Evolutionary conservation across 2,797 vertebrate species (phyloP).

Genomic region (Choloepus didactylus): DNA sequence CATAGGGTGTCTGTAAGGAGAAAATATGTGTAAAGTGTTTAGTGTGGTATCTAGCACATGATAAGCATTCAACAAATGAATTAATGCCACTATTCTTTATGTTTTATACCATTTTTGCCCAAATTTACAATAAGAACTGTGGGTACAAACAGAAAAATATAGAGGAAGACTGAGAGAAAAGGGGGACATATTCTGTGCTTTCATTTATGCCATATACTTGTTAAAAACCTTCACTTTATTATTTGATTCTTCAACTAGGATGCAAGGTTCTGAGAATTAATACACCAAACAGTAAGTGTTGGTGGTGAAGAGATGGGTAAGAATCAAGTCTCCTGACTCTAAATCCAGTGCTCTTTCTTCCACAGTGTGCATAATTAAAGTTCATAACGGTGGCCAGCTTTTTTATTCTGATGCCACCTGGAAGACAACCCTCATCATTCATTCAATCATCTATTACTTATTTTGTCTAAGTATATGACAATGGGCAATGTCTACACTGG

Average conservation of each 20-base stretch:
- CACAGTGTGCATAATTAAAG: background rate
- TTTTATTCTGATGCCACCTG: background rate
- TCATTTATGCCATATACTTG: background rate
- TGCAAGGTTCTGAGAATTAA: background rate
- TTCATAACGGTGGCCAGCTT: background rate
- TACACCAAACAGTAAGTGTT: background rate
- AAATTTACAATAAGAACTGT: background rate
- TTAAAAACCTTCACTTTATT: background rate
- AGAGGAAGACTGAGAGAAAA: background rate
- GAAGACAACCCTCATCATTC: background rate
- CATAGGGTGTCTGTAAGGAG: background rate
- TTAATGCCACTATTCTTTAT: background rate
- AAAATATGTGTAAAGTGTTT: background rate
- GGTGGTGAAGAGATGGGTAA: background rate
- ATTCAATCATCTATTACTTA: background rate
- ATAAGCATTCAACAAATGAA: background rate
- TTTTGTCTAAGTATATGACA: background rate
- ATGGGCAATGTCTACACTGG: background rate
- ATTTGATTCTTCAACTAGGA: background rate
- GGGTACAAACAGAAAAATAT: background rate
- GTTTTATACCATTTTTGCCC: background rate
- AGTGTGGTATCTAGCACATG: background rate
- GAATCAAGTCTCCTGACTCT: background rate
- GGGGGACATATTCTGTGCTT: fast-evolving
- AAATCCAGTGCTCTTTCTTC: background rate